Conservation (phyloP, 2,888 invertebrate species). For the Ichneumon xanthorius region DNA sequence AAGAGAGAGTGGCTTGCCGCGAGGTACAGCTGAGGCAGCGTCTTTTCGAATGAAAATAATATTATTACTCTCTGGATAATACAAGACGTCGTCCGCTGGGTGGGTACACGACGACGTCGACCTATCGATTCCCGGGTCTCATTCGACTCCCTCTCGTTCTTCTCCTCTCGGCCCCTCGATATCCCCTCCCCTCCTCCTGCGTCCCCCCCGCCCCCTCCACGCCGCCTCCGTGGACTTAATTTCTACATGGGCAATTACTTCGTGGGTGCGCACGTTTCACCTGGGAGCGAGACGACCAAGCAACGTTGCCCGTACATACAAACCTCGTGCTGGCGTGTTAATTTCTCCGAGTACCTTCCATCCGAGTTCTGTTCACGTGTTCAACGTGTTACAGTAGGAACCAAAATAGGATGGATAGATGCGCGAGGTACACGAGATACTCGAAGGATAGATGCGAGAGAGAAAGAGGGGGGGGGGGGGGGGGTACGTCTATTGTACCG, state of each 20-base stretch:
- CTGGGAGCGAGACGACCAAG: constrained; percentile 28
- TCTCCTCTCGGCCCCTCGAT: neutral
- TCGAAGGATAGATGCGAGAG: neutral
- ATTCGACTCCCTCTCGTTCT: constrained; percentile 44
- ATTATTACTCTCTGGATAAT: constrained; percentile 37
- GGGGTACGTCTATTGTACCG: neutral
- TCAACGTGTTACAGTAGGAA: constrained; percentile 35
- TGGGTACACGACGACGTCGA: constrained; percentile 60
- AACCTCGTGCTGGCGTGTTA: constrained; percentile 34
- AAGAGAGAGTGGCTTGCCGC: neutral
- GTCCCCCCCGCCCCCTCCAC: constrained; percentile 22
- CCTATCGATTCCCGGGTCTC: constrained; percentile 66
- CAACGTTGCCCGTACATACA: neutral
- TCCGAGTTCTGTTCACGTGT: constrained; percentile 37
- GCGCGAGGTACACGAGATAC: neutral
- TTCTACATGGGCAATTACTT: constrained; percentile 63
- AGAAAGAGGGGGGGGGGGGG: neutral
- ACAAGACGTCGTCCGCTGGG: constrained; percentile 44
- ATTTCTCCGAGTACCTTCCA: constrained; percentile 38
- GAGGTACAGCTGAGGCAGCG: neutral
- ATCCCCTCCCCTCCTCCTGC: constrained; percentile 16
- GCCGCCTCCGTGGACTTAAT: constrained; percentile 48
- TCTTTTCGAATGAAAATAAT: constrained; percentile 51
- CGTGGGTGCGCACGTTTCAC: constrained; percentile 38
- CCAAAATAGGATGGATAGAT: neutral